A percentile compares a stretch with the other conserved stretches of the same genome.
Conservation (phyloP, 2,113 vertebrate genomes). For the Chionis minor region DNA sequence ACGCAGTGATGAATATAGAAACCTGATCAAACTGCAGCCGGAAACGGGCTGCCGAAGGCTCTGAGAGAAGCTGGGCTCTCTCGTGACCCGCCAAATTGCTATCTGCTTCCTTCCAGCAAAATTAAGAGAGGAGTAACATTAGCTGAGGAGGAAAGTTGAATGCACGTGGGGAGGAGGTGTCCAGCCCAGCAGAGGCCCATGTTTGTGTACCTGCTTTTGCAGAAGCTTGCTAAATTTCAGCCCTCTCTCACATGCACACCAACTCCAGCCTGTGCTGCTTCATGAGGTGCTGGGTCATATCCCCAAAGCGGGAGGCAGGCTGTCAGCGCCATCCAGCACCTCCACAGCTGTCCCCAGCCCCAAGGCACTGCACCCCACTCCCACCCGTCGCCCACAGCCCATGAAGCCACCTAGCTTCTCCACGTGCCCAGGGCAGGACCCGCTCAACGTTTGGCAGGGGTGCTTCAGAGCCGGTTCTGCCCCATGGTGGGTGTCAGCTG, state of each 20-base stretch:
- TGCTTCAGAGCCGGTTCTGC: accelerated
- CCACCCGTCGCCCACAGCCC: not conserved
- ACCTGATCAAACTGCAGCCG: not conserved
- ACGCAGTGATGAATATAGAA: conserved; percentile 13
- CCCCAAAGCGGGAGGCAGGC: not conserved
- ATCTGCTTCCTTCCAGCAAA: conserved; percentile 34
- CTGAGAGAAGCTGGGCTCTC: not conserved
- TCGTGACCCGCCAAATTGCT: conserved; percentile 30
- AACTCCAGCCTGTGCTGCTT: not conserved
- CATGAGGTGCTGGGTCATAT: not conserved
- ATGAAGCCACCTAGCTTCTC: accelerated
- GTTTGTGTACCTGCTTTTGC: not conserved
- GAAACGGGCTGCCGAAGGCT: conserved; percentile 25
- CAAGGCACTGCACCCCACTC: not conserved
- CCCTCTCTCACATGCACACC: not conserved
- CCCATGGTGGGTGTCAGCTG: not conserved
- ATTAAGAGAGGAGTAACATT: not conserved
- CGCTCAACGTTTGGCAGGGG: not conserved
- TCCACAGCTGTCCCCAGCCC: not conserved
- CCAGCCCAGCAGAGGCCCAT: accelerated
- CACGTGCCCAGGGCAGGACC: not conserved
- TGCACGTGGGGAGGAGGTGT: not conserved
- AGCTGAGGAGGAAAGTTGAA: not conserved
- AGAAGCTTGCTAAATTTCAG: not conserved
- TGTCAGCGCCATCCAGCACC: not conserved